phyloP scores from a whole-genome alignment of 2,888 invertebrate species.

The Perdita meconis region DNA sequence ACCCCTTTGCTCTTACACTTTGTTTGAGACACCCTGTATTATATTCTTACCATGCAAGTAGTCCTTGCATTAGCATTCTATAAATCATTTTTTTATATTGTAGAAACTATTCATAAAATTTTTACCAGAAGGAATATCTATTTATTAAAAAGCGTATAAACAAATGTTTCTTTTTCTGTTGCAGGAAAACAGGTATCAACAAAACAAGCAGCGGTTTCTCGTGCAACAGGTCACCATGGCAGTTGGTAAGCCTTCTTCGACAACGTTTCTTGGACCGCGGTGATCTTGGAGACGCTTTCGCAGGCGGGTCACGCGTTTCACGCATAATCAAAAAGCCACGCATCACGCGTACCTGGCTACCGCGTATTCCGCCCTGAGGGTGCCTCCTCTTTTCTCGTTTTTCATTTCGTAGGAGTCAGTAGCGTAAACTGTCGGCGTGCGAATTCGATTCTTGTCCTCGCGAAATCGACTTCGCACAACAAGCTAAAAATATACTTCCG shows the following conservation, averaged over 20 bases:
- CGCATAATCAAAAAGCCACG: conserved; percentile 74
- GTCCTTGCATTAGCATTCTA: too few relatives aligned
- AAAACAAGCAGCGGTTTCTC: conserved; percentile 41
- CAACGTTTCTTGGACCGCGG: conserved; percentile 45
- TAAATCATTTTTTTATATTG: too few relatives aligned
- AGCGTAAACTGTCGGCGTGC: conserved; percentile 1
- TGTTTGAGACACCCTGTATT: too few relatives aligned
- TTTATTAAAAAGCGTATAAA: too few relatives aligned
- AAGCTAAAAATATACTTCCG: conserved; percentile 26
- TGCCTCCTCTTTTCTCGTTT: conserved; percentile 50
- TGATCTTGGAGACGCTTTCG: conserved; percentile 49
- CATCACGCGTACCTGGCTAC: conserved; percentile 61
- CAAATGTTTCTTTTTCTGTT: too few relatives aligned
- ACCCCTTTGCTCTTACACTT: too few relatives aligned
- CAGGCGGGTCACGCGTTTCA: conserved; percentile 70
- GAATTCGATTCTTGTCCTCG: conserved; percentile 2
- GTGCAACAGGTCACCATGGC: conserved; percentile 71
- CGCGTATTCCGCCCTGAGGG: conserved; percentile 60
- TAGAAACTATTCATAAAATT: too few relatives aligned
- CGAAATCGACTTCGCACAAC: conserved; percentile 22
- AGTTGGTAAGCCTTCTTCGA: conserved; percentile 73
- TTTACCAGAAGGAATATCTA: too few relatives aligned
- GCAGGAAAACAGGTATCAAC: conserved; percentile 60
- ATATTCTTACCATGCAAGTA: too few relatives aligned
- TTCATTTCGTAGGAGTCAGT: conserved; percentile 16